A percentile compares a stretch with the other conserved stretches of the same genome.
These are phyloP conservation scores for Cyprinus carpio DNA, from an alignment of 2,113 vertebrate species.

Conservation along the genomic window DNA sequence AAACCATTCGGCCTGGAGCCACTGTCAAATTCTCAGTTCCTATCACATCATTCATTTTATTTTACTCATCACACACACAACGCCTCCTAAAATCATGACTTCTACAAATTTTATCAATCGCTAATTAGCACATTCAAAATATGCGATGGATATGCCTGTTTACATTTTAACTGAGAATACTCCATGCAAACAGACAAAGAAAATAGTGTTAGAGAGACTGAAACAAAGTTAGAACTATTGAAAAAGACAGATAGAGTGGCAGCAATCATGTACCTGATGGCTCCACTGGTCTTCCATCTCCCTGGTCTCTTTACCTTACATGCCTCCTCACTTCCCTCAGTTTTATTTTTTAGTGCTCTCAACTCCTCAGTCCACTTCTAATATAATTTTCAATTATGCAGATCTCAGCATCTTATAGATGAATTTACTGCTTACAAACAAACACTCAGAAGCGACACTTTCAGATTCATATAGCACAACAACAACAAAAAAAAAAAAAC, in stretches of 20 bases:
- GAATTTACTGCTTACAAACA: constrained; percentile 1
- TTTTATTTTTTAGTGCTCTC: not conserved
- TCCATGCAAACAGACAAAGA: not conserved
- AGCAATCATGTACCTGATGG: not conserved
- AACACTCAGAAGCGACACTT: not conserved
- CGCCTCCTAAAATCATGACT: not conserved
- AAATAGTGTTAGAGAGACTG: not conserved
- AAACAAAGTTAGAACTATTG: not conserved
- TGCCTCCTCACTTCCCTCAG: not conserved
- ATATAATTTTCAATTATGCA: not conserved
- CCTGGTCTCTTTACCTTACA: not conserved
- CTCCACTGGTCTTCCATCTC: not conserved
- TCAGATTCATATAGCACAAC: not conserved
- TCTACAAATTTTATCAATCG: not conserved
- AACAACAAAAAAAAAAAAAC: not conserved
- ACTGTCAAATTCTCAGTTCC: not conserved
- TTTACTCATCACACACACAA: not conserved
- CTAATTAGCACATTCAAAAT: not conserved
- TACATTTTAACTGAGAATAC: not conserved
- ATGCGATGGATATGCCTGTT: not conserved
- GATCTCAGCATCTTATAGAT: not conserved
- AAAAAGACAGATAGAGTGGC: not conserved
- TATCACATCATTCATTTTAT: not conserved
- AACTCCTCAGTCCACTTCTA: not conserved
- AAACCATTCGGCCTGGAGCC: not conserved